Conservation (phyloP, 2,113 vertebrate species). For the Chaetodon trifascialis region DNA sequence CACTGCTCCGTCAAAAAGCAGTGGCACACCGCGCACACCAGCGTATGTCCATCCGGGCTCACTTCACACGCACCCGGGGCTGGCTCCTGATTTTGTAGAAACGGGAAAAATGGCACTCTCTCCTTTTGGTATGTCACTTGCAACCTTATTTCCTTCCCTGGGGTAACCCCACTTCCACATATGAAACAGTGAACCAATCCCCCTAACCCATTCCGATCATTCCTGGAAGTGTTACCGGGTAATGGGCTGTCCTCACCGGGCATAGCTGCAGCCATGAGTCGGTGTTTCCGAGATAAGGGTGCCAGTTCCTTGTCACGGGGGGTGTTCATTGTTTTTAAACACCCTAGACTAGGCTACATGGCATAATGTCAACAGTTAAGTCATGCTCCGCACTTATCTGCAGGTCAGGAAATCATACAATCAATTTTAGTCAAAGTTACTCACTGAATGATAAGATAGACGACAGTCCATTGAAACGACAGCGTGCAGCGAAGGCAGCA, state of each 20-base stretch:
- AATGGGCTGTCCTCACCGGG: slow-evolving; percentile 80
- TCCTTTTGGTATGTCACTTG: slow-evolving; percentile 87
- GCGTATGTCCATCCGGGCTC: slow-evolving; percentile 88
- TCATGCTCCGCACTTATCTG: slow-evolving; percentile 61
- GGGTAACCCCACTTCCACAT: slow-evolving; percentile 91
- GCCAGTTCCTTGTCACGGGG: slow-evolving; percentile 81
- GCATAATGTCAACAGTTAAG: slow-evolving; percentile 48
- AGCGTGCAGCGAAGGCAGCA: slow-evolving; percentile 58
- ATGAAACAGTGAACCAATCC: slow-evolving; percentile 90
- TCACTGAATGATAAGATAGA: slow-evolving; percentile 61
- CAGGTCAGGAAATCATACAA: slow-evolving; percentile 55
- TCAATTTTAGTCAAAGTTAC: slow-evolving; percentile 61
- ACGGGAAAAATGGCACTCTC: slow-evolving; percentile 91
- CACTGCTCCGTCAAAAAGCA: slow-evolving; percentile 96
- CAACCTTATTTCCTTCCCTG: slow-evolving; percentile 89
- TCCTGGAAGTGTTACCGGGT: slow-evolving; percentile 77
- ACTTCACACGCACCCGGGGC: slow-evolving; percentile 93
- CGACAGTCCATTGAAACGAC: slow-evolving; percentile 71
- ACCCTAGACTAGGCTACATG: slow-evolving; percentile 62
- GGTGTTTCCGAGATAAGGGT: slow-evolving; percentile 90
- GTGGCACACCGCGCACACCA: slow-evolving; percentile 95
- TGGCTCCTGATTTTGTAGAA: slow-evolving; percentile 94
- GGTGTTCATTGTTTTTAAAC: slow-evolving; percentile 79
- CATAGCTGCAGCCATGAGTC: slow-evolving; percentile 90
- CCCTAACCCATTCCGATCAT: slow-evolving; percentile 80